Conservation (phyloP, 2,797 vertebrate species). For the Alauda arvensis region DNA sequence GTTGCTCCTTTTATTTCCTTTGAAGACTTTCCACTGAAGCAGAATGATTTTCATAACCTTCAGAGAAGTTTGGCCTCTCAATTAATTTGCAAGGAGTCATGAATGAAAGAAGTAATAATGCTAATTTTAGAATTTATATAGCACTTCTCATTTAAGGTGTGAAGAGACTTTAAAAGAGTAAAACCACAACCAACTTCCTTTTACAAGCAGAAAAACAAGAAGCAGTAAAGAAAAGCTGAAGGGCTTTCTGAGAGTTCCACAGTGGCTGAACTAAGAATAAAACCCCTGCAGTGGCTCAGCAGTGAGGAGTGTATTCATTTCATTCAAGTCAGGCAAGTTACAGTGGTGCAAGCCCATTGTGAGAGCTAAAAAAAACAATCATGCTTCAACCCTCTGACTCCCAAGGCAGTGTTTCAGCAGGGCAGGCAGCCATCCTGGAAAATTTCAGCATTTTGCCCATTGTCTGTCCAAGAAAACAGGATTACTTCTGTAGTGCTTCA, state of each 20-base stretch:
- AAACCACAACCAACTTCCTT: neutral
- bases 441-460: neutral
- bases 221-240: neutral
- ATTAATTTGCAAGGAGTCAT: neutral
- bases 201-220: neutral
- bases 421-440: constrained; percentile 10
- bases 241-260: neutral
- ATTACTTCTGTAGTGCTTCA: neutral
- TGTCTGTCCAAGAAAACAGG: neutral
- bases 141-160: neutral
- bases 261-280: constrained; percentile 4
- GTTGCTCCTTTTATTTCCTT: neutral
- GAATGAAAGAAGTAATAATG: neutral
- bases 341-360: constrained; percentile 9
- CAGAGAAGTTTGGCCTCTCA: neutral
- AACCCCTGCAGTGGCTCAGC: constrained; percentile 5
- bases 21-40: neutral
- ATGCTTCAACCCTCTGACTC: constrained; percentile 13
- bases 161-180: neutral
- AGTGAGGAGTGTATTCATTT: constrained; percentile 15
- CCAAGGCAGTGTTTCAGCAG: neutral
- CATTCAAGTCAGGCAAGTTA: constrained; percentile 28
- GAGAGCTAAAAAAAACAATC: constrained; percentile 13
- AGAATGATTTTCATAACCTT: neutral
- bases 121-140: neutral